Base-by-base conservation (phyloP, 2,113 vertebrate species). In the Tautogolabrus adspersus region DNA sequence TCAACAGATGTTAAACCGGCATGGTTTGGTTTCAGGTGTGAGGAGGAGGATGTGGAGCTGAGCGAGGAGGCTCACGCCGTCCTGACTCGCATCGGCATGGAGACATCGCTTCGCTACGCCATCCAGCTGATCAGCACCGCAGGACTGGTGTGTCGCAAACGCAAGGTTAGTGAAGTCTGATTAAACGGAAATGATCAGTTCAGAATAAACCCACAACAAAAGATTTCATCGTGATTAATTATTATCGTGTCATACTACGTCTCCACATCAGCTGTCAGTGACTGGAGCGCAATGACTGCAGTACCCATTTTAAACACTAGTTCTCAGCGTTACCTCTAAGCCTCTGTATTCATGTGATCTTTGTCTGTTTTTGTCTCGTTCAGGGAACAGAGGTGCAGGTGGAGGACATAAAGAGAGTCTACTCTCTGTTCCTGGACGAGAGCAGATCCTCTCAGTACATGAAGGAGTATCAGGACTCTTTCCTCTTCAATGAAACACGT, bases 401-500 rank as follows among this genome's bases (percentile, higher is more conserved):
- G 11, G 96, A 97, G 9, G 97, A 98, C 89, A 97, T 98, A 40
- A 98, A 97, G 76, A 86, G 96, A 0, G 97, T 97, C 8, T 98
- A 97, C 88, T 97, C 96, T 0, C 94, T 98, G 66, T 98, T 98
- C 81, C 92, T 98, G 94, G 97, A 98, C 0, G 96, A 97, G 81
- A 94, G 96, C 0, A 92, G 96, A 6, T 97, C 96, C 37, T 96
- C 96, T 1, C 96, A 97, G 91, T 97, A 97, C 91, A 97, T 97
- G 97, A 98, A 97, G 86, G 96, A 98, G 54, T 97, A 97, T 81
- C 97, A 98, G 88, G 96, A 98, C 2, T 96, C 96, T 81, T 97
- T 96, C 92, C 95, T 98, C 87, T 98, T 97, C 80, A 97, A 98
- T 0, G 97, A 98, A 92, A 93, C 96, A 80, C 95, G 97, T 98